Base-by-base conservation (phyloP, 2,113 vertebrate species). In the Pedionomus torquatus region DNA sequence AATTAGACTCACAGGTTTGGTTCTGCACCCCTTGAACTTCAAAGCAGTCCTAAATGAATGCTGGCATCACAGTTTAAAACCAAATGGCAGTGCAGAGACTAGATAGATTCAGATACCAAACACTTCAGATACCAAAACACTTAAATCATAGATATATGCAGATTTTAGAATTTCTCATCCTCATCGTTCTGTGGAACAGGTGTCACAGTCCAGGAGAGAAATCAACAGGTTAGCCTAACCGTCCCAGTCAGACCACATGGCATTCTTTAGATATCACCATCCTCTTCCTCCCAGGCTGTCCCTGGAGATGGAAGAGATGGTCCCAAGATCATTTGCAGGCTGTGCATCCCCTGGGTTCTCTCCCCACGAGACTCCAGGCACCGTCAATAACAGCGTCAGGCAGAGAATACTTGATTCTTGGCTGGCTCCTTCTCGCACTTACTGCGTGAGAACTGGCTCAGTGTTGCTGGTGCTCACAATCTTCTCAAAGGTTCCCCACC, bases 311-410 rank as follows among this genome's bases (percentile, higher is more conserved):
- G 55, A 81, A 90, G 49, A 66, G 16, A 14, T 17, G 35, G 15
- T 25, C 41, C 37, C 46, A 82, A 57, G 54, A 18, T 13, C 26
- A 49, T 8, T 7, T 41, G 44, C 52, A 63, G 37, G 24, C 31
- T 0, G 0, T 44, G 20, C 18, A 28, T 46, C 52, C 25, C 28
- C 43, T 4, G 11, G 39, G 31, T 80, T 35, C 58, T 74, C 54
- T 61, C 33, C 54, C 30, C 33, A 43, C 0, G 2, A 30, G 65
- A 16, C 76, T 39, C 66, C 16, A 24, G 51, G 54, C 11, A 4
- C 65, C 10, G 41, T 37, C 31, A 49, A 6, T 21, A 64, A 26
- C 49, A 44, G 33, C 1, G 0, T 55, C 23, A 10, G 57, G 63
- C 72, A 64, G 43, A 58, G 28, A 54, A 35, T 6, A 23, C 10